phyloP scores from a whole-genome alignment of 2,888 invertebrate species.

The Lithophane semibrunnea region DNA sequence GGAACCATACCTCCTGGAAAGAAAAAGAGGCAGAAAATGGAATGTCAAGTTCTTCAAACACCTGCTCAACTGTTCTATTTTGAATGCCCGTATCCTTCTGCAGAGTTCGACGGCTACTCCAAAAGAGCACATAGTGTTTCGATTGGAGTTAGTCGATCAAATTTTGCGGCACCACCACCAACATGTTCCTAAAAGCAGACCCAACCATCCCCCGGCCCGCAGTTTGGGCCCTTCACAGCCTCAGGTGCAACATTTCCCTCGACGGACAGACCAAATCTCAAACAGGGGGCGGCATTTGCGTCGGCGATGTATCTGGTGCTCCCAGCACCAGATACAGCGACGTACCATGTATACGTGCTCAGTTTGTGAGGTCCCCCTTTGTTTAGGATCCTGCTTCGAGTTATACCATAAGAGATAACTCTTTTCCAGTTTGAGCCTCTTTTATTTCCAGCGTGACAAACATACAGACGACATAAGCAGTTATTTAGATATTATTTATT shows the following conservation, averaged over 20 bases:
- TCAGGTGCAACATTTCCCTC: background rate
- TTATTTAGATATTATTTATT: background rate
- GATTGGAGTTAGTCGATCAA: background rate
- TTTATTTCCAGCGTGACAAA: background rate
- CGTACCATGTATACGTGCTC: background rate
- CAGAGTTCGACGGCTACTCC: background rate
- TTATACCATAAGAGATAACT: background rate
- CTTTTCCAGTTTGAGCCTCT: background rate
- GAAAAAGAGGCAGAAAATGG: background rate
- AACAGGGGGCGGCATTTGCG: background rate
- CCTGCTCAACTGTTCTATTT: background rate
- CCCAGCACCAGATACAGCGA: background rate
- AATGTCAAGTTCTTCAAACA: background rate
- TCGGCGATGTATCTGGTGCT: background rate
- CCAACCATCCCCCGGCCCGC: background rate
- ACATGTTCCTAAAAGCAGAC: background rate
- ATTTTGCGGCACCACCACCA: background rate
- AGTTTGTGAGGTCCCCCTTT: background rate
- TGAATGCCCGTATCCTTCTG: background rate
- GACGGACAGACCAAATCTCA: background rate
- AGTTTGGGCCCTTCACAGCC: background rate
- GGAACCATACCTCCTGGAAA: background rate
- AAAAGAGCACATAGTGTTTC: background rate
- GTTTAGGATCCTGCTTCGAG: background rate
- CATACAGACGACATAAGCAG: conserved; percentile 1